phyloP scores from a whole-genome alignment of 2,797 vertebrate species.

The Eurystomus glaucurus region DNA sequence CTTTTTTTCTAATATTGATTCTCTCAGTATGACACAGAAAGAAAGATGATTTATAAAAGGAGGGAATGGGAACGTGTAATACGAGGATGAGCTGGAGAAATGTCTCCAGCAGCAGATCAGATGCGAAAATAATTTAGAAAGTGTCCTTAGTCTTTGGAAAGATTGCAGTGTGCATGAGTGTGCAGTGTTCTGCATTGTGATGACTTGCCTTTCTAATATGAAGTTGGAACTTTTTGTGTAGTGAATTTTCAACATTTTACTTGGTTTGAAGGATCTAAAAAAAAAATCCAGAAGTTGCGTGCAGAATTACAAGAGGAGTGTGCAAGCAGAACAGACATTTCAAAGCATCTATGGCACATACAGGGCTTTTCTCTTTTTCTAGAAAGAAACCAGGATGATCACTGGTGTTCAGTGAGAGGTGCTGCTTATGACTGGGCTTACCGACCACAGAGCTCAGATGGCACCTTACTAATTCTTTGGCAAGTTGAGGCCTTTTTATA shows the following conservation, averaged over 20 bases:
- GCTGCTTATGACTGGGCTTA: neutral
- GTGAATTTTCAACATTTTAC: neutral
- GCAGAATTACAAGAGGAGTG: neutral
- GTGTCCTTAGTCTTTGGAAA: neutral
- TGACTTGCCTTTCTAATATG: neutral
- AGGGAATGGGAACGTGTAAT: neutral
- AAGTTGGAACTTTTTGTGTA: neutral
- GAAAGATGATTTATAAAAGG: neutral
- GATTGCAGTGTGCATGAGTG: neutral
- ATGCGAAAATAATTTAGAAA: neutral
- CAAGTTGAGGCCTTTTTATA: neutral
- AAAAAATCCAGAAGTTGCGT: neutral
- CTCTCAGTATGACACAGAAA: neutral
- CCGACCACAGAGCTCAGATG: neutral
- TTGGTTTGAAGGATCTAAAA: neutral
- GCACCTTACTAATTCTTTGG: neutral
- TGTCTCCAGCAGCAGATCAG: neutral
- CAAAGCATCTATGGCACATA: neutral
- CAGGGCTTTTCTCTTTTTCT: neutral
- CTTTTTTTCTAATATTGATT: neutral
- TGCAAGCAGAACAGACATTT: neutral
- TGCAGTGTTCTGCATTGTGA: neutral
- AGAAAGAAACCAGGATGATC: neutral
- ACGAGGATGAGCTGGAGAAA: neutral
- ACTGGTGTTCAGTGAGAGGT: neutral